Evolutionary conservation across 2,888 invertebrate genomes (phyloP).

Genomic region (Entomobrya proxima): DNA sequence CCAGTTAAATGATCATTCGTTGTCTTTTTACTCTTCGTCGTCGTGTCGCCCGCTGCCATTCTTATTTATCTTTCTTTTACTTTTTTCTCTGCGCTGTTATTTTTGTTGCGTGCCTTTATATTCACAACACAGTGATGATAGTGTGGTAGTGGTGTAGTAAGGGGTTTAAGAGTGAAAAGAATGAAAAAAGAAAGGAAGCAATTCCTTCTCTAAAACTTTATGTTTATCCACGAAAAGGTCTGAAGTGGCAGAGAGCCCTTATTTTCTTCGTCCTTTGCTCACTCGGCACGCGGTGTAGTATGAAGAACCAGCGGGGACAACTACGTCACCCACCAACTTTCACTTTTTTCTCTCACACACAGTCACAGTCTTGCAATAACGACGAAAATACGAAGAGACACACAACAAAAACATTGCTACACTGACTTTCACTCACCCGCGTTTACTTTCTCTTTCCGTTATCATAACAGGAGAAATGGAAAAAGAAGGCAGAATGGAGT

Average conservation of each 20-base stretch:
- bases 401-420: constrained; percentile 19
- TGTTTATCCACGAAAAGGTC: constrained; percentile 59
- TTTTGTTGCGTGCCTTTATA: neutral
- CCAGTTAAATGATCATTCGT: no score
- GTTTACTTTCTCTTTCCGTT: neutral
- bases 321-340: constrained; percentile 7
- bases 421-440: constrained; percentile 7
- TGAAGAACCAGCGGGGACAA: neutral
- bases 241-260: constrained; percentile 18
- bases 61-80: no score
- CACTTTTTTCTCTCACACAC: neutral
- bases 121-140: constrained; percentile 16
- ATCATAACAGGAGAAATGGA: constrained; percentile 15
- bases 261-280: neutral
- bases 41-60: no score
- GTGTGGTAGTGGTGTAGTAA: neutral
- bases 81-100: no score
- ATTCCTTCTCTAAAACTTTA: constrained; percentile 57
- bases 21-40: no score
- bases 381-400: neutral
- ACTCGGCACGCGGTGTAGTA: neutral
- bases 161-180: neutral
- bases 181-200: constrained; percentile 27
- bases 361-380: neutral
- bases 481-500: neutral